Evolutionary conservation across 2,113 vertebrate genomes (phyloP).

Genomic region (Odobenus rosmarus): DNA sequence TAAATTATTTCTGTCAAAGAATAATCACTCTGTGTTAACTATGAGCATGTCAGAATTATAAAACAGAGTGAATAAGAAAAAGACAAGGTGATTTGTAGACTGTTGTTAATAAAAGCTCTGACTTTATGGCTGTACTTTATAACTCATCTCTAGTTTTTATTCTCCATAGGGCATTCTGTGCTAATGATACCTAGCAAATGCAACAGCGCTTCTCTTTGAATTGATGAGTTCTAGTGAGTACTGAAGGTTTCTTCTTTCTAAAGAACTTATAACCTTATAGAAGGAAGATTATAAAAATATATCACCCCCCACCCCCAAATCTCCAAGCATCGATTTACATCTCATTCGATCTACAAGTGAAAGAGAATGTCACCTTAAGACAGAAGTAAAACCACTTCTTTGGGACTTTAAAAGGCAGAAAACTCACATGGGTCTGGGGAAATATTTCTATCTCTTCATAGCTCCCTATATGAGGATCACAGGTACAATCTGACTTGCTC

Average conservation of each 20-base stretch:
- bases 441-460: neutral
- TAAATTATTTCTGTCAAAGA: slow-evolving; percentile 57
- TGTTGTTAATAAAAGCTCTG: slow-evolving; percentile 65
- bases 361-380: neutral
- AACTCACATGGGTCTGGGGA: neutral
- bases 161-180: slow-evolving; percentile 15
- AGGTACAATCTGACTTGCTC: neutral
- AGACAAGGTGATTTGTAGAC: slow-evolving; percentile 53
- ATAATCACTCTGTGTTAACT: slow-evolving; percentile 49
- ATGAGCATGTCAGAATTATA: neutral
- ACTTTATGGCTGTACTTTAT: slow-evolving; percentile 55
- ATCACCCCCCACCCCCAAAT: neutral
- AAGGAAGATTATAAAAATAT: slow-evolving; percentile 56
- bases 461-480: neutral
- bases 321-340: slow-evolving; percentile 18
- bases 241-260: slow-evolving; percentile 19
- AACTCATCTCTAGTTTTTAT: slow-evolving; percentile 52
- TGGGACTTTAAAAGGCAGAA: neutral
- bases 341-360: slow-evolving; percentile 3
- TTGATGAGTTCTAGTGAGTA: slow-evolving; percentile 41
- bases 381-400: neutral
- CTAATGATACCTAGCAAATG: slow-evolving; percentile 28
- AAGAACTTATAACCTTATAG: slow-evolving; percentile 44
- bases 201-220: slow-evolving; percentile 32
- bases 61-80: slow-evolving; percentile 7